Evolutionary conservation across 2,797 vertebrate species (phyloP).

Genomic region (Loriculus beryllinus): DNA sequence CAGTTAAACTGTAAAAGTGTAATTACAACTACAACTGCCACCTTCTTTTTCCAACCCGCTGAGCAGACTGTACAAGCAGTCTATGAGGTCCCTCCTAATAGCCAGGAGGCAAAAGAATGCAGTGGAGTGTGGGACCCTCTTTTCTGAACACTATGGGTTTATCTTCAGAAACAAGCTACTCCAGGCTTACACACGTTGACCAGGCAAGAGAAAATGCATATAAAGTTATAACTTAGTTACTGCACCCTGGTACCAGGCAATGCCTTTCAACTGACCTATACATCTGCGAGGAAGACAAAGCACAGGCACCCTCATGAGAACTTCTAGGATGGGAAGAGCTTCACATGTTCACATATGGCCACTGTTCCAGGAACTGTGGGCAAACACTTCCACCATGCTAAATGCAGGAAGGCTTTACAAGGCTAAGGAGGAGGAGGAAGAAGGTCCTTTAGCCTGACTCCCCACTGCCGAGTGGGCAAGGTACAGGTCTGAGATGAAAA

Average conservation of each 20-base stretch:
- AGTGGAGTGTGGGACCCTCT: neutral
- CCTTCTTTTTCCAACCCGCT: no score
- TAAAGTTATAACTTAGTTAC: neutral
- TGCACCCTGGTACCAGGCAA: neutral
- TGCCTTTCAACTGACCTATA: neutral
- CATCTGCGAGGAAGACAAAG: neutral
- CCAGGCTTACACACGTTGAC: neutral
- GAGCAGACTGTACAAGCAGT: neutral
- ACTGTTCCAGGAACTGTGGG: neutral
- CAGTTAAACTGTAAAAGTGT: neutral
- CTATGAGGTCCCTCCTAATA: neutral
- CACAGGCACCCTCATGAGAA: accelerated
- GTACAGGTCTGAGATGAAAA: neutral
- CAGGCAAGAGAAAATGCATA: neutral
- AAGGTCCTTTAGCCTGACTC: neutral
- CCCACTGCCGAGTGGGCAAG: neutral
- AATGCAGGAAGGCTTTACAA: neutral
- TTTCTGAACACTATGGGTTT: neutral
- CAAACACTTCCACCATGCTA: accelerated
- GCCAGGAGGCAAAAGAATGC: neutral
- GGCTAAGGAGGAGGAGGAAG: neutral
- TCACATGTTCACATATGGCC: accelerated
- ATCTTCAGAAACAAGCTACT: neutral
- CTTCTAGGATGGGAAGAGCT: neutral
- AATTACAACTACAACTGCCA: no score